Evolutionary conservation across 53 echinoderm and acorn worm species (phyloP).

Genomic region (Patiria pectinifera): DNA sequence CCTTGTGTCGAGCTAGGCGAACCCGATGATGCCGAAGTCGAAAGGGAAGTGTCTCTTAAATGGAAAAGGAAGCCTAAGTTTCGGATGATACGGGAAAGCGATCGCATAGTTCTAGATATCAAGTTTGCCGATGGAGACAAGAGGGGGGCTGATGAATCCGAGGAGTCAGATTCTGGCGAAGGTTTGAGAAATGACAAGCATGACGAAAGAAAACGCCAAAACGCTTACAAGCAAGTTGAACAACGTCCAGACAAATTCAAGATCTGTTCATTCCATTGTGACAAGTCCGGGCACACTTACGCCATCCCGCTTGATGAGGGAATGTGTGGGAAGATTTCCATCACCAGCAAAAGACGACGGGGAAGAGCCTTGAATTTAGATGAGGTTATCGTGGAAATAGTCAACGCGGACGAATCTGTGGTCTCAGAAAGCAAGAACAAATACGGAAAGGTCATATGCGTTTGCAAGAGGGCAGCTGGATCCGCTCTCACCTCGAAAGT

Average conservation of each 20-base stretch:
- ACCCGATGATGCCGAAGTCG: background rate
- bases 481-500: slow-evolving; percentile 15
- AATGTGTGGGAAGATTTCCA: slow-evolving; percentile 26
- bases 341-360: slow-evolving; percentile 72
- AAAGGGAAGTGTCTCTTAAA: background rate
- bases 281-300: slow-evolving; percentile 31
- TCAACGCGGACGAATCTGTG: slow-evolving; percentile 3
- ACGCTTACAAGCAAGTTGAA: background rate
- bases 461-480: slow-evolving; percentile 35
- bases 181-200: slow-evolving; percentile 16
- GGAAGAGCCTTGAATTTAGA: slow-evolving; percentile 85
- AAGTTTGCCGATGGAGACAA: background rate
- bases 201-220: background rate
- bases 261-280: slow-evolving; percentile 51
- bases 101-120: background rate
- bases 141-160: background rate
- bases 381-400: slow-evolving; percentile 83
- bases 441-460: slow-evolving; percentile 44
- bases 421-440: slow-evolving; percentile 29
- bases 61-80: slow-evolving; percentile 1
- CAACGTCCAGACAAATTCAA: slow-evolving; percentile 53
- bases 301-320: slow-evolving; percentile 55
- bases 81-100: slow-evolving; percentile 35
- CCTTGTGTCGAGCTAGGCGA: background rate
- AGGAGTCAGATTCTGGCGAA: background rate